Base-by-base conservation (phyloP, 2,888 invertebrate genomes). In the Drosophila paucipuncta region DNA sequence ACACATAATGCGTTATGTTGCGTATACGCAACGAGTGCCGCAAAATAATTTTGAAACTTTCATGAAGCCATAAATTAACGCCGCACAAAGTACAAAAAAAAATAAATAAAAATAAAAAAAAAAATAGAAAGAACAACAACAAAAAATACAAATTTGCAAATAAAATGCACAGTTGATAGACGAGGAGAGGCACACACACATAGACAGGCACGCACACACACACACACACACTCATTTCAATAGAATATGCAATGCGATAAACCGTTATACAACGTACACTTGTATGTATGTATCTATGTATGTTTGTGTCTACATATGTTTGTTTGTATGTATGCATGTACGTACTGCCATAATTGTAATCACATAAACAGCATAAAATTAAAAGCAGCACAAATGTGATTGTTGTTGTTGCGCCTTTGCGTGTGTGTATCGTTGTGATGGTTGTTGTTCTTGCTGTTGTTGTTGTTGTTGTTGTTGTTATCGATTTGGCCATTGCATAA, bases 301-400 rank as follows among this genome's bases (percentile, higher is more conserved):
- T 35, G 16, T 52, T 13, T 31, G 16, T 22, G 7, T 35, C 2
- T 22, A n/a, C 31, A 31, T 31, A n/a, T 35, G 4, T 73, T 82
- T 90, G 59, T 90, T 90, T 22, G 16, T 5, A 22, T 33, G 10
- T 54, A 16, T 53, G 53, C 2, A 11, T 69, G 62, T 79, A 83
- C 88, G 63, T 90, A 89, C 89, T 91, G 69, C 83, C 89, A 81
- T 91, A 83, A 73, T 91, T 89, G 79, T 80, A 83, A 80, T 83
- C 90, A 82, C 91, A 89, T 74, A 91, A 82, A 71, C 88, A 91
- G 75, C 88, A 91, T 73, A 89, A 73, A 71, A 91, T 88, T 83
- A 89, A 79, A n/a, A 88, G 73, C 80, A 90, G 28, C 57, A 90
- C 68, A 64, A 88, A 79, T 67, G 81, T 76, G 50, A 84, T 75